phyloP scores from a whole-genome alignment of 2,797 vertebrate genomes.

The Echiichthys vipera region DNA sequence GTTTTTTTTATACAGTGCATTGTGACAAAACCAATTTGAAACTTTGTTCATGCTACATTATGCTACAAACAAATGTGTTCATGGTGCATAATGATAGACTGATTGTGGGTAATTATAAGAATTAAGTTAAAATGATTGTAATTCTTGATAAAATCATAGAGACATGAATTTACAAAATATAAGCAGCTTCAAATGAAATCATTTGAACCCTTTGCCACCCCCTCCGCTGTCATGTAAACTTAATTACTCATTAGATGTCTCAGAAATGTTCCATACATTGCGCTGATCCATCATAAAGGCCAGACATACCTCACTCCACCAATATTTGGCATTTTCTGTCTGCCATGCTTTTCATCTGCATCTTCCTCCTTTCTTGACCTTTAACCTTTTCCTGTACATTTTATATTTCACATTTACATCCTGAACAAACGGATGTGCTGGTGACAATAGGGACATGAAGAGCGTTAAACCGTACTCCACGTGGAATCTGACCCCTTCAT shows the following conservation, averaged over 20 bases:
- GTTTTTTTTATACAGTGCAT: not conserved
- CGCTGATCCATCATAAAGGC: constrained; percentile 24
- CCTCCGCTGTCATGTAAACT: constrained; percentile 19
- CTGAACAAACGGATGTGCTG: constrained; percentile 7
- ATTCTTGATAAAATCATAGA: not conserved
- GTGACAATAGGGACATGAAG: constrained; percentile 6
- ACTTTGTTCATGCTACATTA: not conserved
- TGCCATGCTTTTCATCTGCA: constrained; percentile 10
- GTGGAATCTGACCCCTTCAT: not conserved
- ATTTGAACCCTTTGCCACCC: not conserved
- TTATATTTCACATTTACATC: constrained; percentile 18
- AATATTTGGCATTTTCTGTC: constrained; percentile 44
- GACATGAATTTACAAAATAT: not conserved
- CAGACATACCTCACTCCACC: constrained; percentile 37
- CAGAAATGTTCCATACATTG: not conserved
- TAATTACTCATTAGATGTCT: not conserved
- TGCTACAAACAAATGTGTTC: not conserved
- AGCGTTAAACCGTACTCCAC: not conserved
- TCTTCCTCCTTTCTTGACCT: not conserved
- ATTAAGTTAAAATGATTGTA: not conserved
- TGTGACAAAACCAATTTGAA: constrained; percentile 1
- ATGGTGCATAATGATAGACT: not conserved
- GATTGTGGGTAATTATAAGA: not conserved
- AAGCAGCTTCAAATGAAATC: not conserved
- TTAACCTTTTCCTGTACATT: constrained; percentile 16